Percentiles rank a stretch among this genome's conserved stretches.
Conservation (phyloP, 2,113 vertebrate species). For the Mionectes macconnelli region DNA sequence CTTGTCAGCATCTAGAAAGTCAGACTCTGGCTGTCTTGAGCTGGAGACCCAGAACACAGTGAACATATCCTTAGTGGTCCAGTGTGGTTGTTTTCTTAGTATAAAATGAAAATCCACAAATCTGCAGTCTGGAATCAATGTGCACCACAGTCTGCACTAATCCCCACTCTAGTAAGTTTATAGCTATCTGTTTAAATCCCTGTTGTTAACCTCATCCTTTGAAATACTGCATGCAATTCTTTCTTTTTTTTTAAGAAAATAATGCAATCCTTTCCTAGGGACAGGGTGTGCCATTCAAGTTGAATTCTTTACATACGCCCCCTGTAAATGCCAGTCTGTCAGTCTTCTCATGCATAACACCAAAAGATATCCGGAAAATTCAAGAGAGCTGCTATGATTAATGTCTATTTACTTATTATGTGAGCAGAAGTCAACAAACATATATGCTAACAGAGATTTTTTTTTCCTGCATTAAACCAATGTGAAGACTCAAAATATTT, state of each 20-base stretch:
- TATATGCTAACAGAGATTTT: neutral
- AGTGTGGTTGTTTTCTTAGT: neutral
- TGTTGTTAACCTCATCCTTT: neutral
- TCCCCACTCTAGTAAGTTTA: neutral
- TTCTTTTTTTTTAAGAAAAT: neutral
- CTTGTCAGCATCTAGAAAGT: neutral
- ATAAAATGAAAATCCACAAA: constrained; percentile 25
- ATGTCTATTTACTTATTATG: neutral
- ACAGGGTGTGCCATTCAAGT: neutral
- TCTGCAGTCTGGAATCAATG: neutral
- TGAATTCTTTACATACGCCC: neutral
- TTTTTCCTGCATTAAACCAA: neutral
- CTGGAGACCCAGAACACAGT: neutral
- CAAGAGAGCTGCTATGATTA: neutral
- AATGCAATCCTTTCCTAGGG: neutral
- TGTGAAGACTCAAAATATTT: neutral
- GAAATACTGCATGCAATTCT: neutral
- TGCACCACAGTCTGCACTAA: neutral
- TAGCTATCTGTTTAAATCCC: neutral
- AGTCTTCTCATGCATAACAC: neutral
- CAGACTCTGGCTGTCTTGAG: neutral
- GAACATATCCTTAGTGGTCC: neutral
- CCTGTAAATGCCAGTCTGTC: neutral
- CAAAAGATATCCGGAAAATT: neutral
- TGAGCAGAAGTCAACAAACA: neutral